Base-by-base conservation (phyloP, 2,888 invertebrate genomes). In the Cylindroiulus punctatus region DNA sequence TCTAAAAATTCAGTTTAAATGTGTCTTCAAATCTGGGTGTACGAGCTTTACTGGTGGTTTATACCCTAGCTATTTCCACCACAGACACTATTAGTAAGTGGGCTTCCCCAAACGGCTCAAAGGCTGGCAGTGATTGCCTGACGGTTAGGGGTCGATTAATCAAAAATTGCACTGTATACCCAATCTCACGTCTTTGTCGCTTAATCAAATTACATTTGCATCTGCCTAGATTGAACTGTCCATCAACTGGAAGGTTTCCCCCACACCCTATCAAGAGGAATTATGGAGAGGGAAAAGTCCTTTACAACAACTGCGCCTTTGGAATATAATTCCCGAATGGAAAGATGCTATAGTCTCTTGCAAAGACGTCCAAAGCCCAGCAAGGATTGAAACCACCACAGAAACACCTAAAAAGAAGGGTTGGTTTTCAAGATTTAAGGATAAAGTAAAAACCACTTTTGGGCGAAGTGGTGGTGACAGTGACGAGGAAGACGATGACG, bases 291-390 rank as follows among this genome's bases (percentile, higher is more conserved):
- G 84, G 10, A 86, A 86, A 30, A 86, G 86, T 84, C 0, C 84
- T 30, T 40, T 86, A 36, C 84, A 86, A 40, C 30, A 47, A 10
- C 32, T 86, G 22, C 83, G 86, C 10, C 57, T 57, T 26, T 86
- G 86, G 86, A 86, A 86, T 57, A 42, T 86, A 7, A 52, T 86
- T 17, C 86, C 86, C 14, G 86, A 86, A 84, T 86, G 86, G 86
- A 57, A 42, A 22, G 57, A 83, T 57, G 42, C 26, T 42, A 57
- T 65, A 12, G 30, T 84, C 17, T 36, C 84, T n/a, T 86, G 86
- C 40, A 82, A 84, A 19, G 65, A 47, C 32, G 36, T 86, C 4
- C 36, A 42, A 52, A 8, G 12, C n/a, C 47, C 47, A 44, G 81
- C 8, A 7, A 30, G 57, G 19, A 57, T 42, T 32, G 32, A 47